These are phyloP conservation scores for Sipha flava DNA, from an alignment of 1,140 invertebrate genomes.

Conservation along the genomic window DNA sequence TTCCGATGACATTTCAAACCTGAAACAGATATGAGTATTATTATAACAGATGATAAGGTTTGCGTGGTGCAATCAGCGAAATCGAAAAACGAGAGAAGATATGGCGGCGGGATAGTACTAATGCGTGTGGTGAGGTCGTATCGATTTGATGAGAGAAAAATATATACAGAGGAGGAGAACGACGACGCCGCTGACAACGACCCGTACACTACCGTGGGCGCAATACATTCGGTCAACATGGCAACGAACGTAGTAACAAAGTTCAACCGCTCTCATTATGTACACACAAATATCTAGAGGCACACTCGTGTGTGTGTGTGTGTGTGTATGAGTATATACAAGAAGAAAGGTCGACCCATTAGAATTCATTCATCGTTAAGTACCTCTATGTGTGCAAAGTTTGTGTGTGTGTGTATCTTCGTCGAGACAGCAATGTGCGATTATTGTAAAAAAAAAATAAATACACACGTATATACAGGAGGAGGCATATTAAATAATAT, in stretches of 20 bases:
- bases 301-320: background rate
- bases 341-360: slow-evolving; percentile 12
- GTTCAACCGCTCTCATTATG: slow-evolving; percentile 21
- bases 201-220: background rate
- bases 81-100: background rate
- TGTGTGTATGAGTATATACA: background rate
- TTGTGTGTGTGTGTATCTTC: too few relatives aligned
- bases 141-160: background rate
- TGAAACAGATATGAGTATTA: background rate
- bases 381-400: background rate
- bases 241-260: slow-evolving; percentile 26
- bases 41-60: too few relatives aligned
- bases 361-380: slow-evolving; percentile 1
- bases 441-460: background rate
- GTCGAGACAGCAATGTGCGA: background rate
- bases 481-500: background rate
- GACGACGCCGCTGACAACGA: background rate
- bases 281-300: background rate
- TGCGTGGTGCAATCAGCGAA: background rate
- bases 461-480: background rate
- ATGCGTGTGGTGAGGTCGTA: background rate
- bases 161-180: background rate
- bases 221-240: slow-evolving; percentile 14
- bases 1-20: slow-evolving; percentile 23
- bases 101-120: too few relatives aligned